Percentiles rank a stretch among this genome's conserved stretches.
These are phyloP conservation scores for Mormyrus lacerda DNA, from an alignment of 2,113 vertebrate species.

Conservation along the genomic window DNA sequence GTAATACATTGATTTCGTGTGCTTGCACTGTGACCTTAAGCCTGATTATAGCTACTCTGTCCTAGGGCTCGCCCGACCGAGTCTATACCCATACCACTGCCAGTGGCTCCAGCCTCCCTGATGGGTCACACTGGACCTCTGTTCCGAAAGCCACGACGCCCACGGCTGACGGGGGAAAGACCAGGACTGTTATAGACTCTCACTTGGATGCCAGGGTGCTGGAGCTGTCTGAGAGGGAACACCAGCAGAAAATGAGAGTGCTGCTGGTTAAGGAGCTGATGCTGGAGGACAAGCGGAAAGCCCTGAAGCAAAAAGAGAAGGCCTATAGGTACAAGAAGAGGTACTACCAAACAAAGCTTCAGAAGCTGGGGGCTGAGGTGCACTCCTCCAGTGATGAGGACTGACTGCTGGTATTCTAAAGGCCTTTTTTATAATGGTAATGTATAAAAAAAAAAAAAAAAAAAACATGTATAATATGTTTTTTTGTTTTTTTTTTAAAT, in stretches of 20 bases:
- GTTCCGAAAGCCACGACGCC: slow-evolving; percentile 12
- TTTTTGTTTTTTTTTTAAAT: background rate
- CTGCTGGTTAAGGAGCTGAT: slow-evolving; percentile 60
- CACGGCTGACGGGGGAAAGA: slow-evolving; percentile 24
- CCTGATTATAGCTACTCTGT: background rate
- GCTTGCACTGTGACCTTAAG: background rate
- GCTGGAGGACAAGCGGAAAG: slow-evolving; percentile 54
- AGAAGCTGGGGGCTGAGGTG: slow-evolving; percentile 47
- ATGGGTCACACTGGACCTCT: background rate
- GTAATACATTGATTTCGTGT: background rate
- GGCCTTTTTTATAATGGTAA: background rate
- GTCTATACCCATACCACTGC: background rate
- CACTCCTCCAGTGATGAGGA: slow-evolving; percentile 48
- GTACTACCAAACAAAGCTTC: slow-evolving; percentile 61
- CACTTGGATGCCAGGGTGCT: slow-evolving; percentile 41
- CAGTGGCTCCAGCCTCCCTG: background rate
- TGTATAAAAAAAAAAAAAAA: background rate
- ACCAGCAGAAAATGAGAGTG: slow-evolving; percentile 61
- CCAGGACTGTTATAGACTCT: slow-evolving; percentile 20
- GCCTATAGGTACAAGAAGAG: slow-evolving; percentile 58
- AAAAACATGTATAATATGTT: background rate
- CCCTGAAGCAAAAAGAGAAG: slow-evolving; percentile 52
- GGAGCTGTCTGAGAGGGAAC: slow-evolving; percentile 60
- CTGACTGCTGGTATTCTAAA: background rate
- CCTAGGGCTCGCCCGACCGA: background rate